Base-by-base conservation (phyloP, 1,140 invertebrate genomes). In the Drosophila bipectinata region DNA sequence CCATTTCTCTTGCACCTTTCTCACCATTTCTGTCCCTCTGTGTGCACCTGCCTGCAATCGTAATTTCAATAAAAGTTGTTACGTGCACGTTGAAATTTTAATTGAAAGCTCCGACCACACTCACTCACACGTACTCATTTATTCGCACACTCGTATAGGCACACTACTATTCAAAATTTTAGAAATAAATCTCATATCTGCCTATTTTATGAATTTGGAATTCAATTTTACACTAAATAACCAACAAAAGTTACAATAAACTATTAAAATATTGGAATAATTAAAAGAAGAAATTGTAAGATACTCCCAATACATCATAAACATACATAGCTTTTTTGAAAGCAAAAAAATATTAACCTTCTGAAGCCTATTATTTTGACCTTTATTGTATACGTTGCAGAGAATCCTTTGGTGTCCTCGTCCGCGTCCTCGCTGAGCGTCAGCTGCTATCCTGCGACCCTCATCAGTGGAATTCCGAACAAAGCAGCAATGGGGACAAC, bases 61-160 rank as follows among this genome's bases (percentile, higher is more conserved):
- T 88, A 79, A 87, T 87, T 87, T 87, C 84, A 88, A 87, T 87
- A 87, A 87, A 87, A 87, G 67, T 87, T 88, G 83, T 88, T 88
- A 83, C 79, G 79, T 88, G 79, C 71, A 79, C 83, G 83, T 79
- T 87, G 83, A 79, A 87, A 87, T 88, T 87, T 87, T 88, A 87
- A 87, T 87, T 87, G 83, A 87, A 87, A 88, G 83, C 69, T 66
- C 83, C 75, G 79, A 69, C 79, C 78, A 53, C 74, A 79, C 76
- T 47, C 41, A 24, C 47, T 30, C 37, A 32, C 53, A 26, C 12
- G 28, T 37, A 49, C 51, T 73, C 51, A 60, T 37, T 52, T 24
- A 60, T 14, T 18, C 44, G 21, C 28, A 41, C 47, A 45, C 59
- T 45, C 44, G 15, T 21, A 48, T 37, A 45, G 47, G 39, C 18